A percentile compares a stretch with the other conserved stretches of the same genome.
phyloP scores from a whole-genome alignment of 2,113 vertebrate genomes.

The Cacatua alba region DNA sequence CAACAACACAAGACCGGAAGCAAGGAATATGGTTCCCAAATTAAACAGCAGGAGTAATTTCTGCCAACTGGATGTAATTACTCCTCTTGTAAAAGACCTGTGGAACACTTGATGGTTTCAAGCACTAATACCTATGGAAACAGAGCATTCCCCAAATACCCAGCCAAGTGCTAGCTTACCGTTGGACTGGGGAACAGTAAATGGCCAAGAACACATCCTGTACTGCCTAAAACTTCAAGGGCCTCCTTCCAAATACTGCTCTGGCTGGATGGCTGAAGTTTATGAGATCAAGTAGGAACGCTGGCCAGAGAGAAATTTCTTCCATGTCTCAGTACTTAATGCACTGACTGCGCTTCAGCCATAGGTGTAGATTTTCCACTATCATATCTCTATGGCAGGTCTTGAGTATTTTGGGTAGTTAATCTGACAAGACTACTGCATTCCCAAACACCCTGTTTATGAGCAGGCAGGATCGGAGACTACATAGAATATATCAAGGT shows the following conservation, averaged over 20 bases:
- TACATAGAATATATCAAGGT: not conserved
- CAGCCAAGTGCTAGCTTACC: conserved; percentile 3
- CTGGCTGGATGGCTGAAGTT: not conserved
- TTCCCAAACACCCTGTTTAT: not conserved
- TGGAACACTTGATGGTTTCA: conserved; percentile 39
- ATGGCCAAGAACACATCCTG: not conserved
- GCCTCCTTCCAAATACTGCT: conserved; percentile 5
- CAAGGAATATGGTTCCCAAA: conserved; percentile 50
- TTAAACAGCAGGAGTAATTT: conserved; percentile 30
- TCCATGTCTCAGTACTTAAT: not conserved
- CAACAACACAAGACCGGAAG: not conserved
- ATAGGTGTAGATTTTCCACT: not conserved
- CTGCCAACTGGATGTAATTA: conserved; percentile 50
- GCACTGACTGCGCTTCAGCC: not conserved
- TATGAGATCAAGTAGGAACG: not conserved
- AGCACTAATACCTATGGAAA: conserved; percentile 52
- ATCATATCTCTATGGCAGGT: not conserved
- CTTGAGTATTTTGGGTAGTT: not conserved
- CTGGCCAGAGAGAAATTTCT: not conserved
- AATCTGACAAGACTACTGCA: not conserved
- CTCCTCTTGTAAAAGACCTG: conserved; percentile 39
- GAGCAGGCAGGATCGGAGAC: not conserved
- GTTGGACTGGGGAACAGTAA: not conserved
- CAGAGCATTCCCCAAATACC: not conserved
- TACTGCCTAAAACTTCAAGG: not conserved